phyloP scores from a whole-genome alignment of 1,140 invertebrate species.

The Anagrus nilaparvatae region DNA sequence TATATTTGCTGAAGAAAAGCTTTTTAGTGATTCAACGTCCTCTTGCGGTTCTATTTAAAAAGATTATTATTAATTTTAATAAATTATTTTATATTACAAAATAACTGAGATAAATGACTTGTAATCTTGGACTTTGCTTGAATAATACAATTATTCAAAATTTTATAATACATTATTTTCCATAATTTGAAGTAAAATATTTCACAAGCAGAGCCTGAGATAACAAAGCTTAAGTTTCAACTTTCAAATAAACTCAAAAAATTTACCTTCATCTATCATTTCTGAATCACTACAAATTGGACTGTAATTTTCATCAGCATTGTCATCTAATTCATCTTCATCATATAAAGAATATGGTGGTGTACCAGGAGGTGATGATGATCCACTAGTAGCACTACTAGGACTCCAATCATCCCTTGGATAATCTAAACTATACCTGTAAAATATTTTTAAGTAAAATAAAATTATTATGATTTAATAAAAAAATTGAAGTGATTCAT shows the following conservation, averaged over 20 bases:
- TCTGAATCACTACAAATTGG: constrained; percentile 36
- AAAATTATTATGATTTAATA: no score
- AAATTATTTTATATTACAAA: not conserved
- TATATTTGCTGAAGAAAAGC: constrained; percentile 22
- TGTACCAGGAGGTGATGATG: constrained; percentile 31
- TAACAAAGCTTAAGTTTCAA: no score
- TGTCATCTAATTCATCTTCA: constrained; percentile 21
- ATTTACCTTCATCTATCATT: constrained; percentile 22
- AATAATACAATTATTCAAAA: no score
- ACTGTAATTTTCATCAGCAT: constrained; percentile 35
- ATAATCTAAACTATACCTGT: constrained; percentile 33
- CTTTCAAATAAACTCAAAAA: not conserved
- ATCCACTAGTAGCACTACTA: constrained; percentile 25
- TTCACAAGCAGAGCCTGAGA: no score
- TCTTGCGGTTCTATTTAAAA: constrained; percentile 21
- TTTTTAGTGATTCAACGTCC: constrained; percentile 27
- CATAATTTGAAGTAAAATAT: no score
- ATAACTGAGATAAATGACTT: no score
- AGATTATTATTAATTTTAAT: constrained; percentile 5
- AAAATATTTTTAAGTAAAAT: not conserved
- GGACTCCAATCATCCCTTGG: constrained; percentile 32
- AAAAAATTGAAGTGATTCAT: not conserved
- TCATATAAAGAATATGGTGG: constrained; percentile 26
- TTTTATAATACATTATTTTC: no score
- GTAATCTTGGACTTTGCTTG: no score